A percentile compares a stretch with the other conserved stretches of the same genome.
These are phyloP conservation scores for Tauraco erythrolophus DNA, from an alignment of 2,113 vertebrate genomes.

Conservation along the genomic window DNA sequence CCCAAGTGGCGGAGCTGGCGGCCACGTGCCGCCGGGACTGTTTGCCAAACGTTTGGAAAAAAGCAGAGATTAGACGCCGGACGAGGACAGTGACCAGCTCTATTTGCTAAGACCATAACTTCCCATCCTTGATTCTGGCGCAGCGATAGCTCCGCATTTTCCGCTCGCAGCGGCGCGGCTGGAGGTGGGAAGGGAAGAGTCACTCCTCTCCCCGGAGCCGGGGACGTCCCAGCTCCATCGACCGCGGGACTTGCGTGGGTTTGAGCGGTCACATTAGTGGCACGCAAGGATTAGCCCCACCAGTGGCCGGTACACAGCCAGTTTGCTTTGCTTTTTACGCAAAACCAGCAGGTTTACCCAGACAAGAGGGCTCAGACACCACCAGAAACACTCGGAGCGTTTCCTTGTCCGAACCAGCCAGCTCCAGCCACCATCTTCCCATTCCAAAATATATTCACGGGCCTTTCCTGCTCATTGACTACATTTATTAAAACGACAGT, in stretches of 20 bases:
- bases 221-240: neutral
- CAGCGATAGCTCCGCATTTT: neutral
- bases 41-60: neutral
- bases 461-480: neutral
- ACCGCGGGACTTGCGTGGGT: accelerated
- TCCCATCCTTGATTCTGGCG: neutral
- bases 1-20: accelerated
- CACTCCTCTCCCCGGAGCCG: neutral
- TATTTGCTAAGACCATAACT: accelerated
- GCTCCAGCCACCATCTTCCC: neutral
- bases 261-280: accelerated
- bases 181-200: neutral
- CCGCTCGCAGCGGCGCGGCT: neutral
- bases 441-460: neutral
- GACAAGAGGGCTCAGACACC: neutral
- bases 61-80: neutral
- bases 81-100: neutral
- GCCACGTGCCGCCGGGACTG: accelerated
- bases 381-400: neutral
- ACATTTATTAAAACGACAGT: neutral
- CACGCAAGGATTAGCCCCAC: accelerated
- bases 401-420: neutral
- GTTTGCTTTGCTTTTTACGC: neutral
- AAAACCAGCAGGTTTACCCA: neutral
- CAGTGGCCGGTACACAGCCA: neutral